phyloP scores from a whole-genome alignment of 2,888 invertebrate genomes.

The Plebejus argus region DNA sequence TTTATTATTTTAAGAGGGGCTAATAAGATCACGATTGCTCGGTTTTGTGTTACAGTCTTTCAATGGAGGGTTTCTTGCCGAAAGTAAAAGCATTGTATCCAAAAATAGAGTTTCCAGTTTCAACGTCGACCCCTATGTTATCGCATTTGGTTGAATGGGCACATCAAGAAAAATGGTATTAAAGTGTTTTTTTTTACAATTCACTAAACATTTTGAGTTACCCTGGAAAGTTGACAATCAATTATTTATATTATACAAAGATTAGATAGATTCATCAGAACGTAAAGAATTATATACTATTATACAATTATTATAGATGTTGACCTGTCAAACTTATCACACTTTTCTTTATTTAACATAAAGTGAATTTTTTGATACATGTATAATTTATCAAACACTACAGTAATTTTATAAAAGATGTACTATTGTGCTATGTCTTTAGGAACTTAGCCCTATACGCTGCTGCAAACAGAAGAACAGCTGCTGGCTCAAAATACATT shows the following conservation, averaged over 20 bases:
- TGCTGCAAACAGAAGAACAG: constrained; percentile 46
- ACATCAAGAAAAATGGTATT: constrained; percentile 86
- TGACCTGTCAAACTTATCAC: too few relatives aligned
- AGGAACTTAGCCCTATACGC: constrained; percentile 53
- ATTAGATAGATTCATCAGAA: too few relatives aligned
- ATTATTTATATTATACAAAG: too few relatives aligned
- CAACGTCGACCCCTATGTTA: constrained; percentile 90
- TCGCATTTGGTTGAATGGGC: constrained; percentile 92
- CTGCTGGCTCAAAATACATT: constrained; percentile 49
- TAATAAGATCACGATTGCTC: background rate
- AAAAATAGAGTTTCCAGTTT: constrained; percentile 88
- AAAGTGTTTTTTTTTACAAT: constrained; percentile 34
- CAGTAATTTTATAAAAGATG: background rate
- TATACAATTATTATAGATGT: too few relatives aligned
- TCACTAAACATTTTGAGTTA: too few relatives aligned
- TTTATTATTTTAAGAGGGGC: too few relatives aligned
- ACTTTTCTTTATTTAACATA: too few relatives aligned
- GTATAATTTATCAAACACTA: too few relatives aligned
- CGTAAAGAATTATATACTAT: too few relatives aligned
- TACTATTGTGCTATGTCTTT: constrained; percentile 38
- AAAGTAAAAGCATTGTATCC: constrained; percentile 88
- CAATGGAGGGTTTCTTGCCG: constrained; percentile 86
- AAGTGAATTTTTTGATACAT: too few relatives aligned
- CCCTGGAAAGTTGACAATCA: too few relatives aligned
- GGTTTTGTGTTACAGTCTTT: constrained; percentile 80